phyloP scores from a whole-genome alignment of 2,888 invertebrate species.

The Himalopsyche anomala region DNA sequence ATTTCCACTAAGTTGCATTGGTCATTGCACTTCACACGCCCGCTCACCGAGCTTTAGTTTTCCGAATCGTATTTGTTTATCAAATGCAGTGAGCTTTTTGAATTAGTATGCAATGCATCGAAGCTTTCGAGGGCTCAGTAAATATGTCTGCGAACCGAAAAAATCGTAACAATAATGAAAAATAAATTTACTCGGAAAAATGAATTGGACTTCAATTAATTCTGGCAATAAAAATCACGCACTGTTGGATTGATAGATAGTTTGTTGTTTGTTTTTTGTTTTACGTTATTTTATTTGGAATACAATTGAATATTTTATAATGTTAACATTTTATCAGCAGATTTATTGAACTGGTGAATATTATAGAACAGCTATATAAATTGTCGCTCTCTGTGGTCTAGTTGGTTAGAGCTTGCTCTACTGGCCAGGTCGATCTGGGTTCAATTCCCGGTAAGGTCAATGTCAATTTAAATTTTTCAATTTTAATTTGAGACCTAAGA shows the following conservation, averaged over 20 bases:
- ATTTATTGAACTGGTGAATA: no score
- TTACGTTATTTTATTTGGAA: no score
- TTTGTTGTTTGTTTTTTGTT: no score
- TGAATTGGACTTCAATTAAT: conserved; percentile 2
- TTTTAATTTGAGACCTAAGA: no score
- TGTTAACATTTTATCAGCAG: no score
- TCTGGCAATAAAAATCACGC: background rate
- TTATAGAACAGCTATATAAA: no score
- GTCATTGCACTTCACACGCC: conserved; percentile 26
- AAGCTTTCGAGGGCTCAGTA: conserved; percentile 22
- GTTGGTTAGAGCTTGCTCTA: no score
- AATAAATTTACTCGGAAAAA: background rate
- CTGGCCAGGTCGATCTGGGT: no score
- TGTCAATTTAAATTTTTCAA: no score
- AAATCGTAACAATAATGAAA: conserved; percentile 12
- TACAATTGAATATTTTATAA: no score
- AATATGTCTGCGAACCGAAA: background rate
- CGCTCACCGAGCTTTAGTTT: background rate
- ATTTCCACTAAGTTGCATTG: background rate
- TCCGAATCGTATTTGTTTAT: conserved; percentile 28
- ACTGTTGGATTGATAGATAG: background rate
- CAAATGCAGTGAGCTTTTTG: conserved; percentile 26
- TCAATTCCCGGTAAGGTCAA: no score
- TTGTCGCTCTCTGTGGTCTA: no score
- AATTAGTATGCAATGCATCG: conserved; percentile 11